Base-by-base conservation (phyloP, 1,140 invertebrate genomes). In the Drosophila cardini region DNA sequence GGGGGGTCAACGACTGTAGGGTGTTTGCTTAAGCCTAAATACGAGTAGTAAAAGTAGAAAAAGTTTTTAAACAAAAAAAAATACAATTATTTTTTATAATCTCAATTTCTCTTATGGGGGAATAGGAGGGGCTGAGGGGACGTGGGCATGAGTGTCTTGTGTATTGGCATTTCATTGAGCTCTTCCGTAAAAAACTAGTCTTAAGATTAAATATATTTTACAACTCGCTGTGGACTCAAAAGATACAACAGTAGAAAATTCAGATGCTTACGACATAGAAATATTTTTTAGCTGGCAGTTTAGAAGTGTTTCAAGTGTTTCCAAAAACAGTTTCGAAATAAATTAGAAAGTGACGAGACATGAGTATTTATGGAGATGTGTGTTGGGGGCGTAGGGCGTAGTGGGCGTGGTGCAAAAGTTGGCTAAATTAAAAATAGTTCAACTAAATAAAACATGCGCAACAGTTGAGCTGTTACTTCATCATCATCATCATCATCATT, bases 151-250 rank as follows among this genome's bases (percentile, higher is more conserved):
- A n/a, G 13, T n/a, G 11, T 16, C 7, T 26, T 40, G 15, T 18
- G 40, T 60, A 52, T 77, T 70, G 64, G 55, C 61, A 67, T 68
- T 78, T 30, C 57, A 48, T 70, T 63, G 74, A 82, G 48, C 38
- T 62, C 46, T 38, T 76, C 56, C 48, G 34, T 73, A 72, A 48
- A 26, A 78, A 76, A 16, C 63, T 85, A 76, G 46, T 60, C 78
- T 81, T 76, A 82, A 18, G 62, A 76, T 78, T 81, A 73, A 78
- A 56, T 86, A 56, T 86, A 86, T 76, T 79, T 86, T 79, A 81
- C 72, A 86, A 67, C 61, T 62, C 61, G 64, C 56, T 73, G 21
- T 26, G 56, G 62, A 72, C 45, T 48, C 69, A 65, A 72, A 26
- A 26, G 5, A 30, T 46, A 52, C 46, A 69, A 69, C 46, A 69